Conservation (phyloP, 2,797 vertebrate species). For the Apodemus agrarius region DNA sequence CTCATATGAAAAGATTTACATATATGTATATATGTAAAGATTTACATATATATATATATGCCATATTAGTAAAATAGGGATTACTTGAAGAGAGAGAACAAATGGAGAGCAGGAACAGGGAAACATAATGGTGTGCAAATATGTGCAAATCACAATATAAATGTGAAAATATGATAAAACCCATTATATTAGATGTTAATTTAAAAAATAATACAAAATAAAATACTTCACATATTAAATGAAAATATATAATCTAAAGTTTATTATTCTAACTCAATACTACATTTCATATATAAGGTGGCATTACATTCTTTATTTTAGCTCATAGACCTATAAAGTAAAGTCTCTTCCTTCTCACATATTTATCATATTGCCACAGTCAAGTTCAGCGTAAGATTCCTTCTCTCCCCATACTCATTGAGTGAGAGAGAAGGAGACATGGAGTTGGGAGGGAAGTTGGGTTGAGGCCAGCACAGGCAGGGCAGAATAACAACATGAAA, state of each 20-base stretch:
- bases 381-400: not conserved
- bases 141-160: not conserved
- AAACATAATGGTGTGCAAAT: not conserved
- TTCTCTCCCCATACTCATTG: not conserved
- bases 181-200: not conserved
- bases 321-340: not conserved
- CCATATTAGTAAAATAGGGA: too few species aligned
- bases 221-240: not conserved
- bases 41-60: not conserved
- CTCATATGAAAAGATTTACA: not conserved
- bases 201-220: not conserved
- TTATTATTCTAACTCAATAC: slow-evolving; percentile 41
- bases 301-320: slow-evolving; percentile 21
- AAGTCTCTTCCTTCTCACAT: not conserved
- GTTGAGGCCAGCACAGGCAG: not conserved
- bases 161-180: not conserved
- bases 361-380: not conserved
- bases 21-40: not conserved
- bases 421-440: not conserved
- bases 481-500: not conserved
- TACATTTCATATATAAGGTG: not conserved
- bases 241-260: not conserved
- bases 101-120: too few species aligned
- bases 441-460: not conserved
- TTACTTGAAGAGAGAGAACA: not conserved